These are phyloP conservation scores for Eulemur coronatus DNA, from an alignment of 2,797 vertebrate genomes.

Conservation along the genomic window DNA sequence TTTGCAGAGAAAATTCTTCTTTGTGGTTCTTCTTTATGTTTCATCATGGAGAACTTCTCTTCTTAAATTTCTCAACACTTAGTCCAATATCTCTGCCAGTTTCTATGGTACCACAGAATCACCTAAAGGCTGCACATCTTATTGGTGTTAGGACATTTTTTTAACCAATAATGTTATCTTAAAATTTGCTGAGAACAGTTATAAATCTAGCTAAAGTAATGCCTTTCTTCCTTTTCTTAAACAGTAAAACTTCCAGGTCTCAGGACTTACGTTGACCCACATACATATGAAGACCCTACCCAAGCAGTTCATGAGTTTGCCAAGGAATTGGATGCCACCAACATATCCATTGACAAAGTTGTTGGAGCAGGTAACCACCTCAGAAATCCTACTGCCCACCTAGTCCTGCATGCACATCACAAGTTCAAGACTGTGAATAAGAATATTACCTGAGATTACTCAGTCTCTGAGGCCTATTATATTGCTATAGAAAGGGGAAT, in stretches of 20 bases:
- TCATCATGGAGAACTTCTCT: not conserved
- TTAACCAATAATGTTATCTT: not conserved
- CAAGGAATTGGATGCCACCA: constrained; percentile 95
- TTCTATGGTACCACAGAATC: not conserved
- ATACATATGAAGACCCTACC: constrained; percentile 97
- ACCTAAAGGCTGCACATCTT: not conserved
- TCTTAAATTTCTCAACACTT: not conserved
- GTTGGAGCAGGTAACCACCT: constrained; percentile 94
- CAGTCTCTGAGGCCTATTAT: not conserved
- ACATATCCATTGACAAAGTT: constrained; percentile 97
- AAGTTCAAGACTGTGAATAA: not conserved
- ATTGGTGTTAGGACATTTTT: not conserved
- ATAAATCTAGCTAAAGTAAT: constrained; percentile 39
- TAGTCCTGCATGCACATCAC: not conserved
- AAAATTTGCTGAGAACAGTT: not conserved
- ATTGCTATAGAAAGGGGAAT: not conserved
- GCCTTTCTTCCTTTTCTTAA: constrained; percentile 50
- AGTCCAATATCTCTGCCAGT: not conserved
- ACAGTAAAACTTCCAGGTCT: constrained; percentile 96
- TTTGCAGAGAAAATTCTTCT: not conserved
- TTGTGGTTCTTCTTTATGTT: not conserved
- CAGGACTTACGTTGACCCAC: constrained; percentile 96
- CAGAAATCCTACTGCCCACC: not conserved
- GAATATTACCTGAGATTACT: not conserved
- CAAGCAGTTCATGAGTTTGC: constrained; percentile 98